Percentiles rank a stretch among this genome's conserved stretches.
Conservation (phyloP, 2,888 invertebrate species). For the Megamerina dolium region DNA sequence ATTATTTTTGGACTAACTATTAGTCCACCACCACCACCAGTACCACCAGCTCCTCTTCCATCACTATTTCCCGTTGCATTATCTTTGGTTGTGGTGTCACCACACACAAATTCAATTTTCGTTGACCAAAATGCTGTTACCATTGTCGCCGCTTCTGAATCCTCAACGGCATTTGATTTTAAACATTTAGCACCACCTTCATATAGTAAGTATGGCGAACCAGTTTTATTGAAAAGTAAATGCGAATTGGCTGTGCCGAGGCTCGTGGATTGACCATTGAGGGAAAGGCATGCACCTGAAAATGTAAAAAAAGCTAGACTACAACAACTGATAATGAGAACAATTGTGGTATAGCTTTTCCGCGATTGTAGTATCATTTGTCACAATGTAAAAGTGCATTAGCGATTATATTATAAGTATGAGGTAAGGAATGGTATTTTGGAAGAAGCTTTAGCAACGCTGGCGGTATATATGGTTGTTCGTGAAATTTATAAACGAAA, state of each 20-base stretch:
- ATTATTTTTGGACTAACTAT: conserved; percentile 39
- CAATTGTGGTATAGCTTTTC: no score
- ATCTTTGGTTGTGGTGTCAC: conserved; percentile 35
- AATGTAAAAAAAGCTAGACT: background rate
- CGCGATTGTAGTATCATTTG: no score
- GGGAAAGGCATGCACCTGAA: conserved; percentile 40
- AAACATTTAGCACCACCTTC: conserved; percentile 39
- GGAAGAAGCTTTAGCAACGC: no score
- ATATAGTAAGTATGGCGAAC: conserved; percentile 46
- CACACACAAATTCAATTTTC: conserved; percentile 49
- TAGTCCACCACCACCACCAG: conserved; percentile 16
- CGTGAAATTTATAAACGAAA: no score
- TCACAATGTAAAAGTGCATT: no score
- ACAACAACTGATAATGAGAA: no score
- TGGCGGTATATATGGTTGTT: no score
- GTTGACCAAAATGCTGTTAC: conserved; percentile 39
- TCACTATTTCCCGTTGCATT: conserved; percentile 16
- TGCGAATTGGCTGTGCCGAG: conserved; percentile 40
- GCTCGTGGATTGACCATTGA: conserved; percentile 35
- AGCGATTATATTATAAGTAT: no score
- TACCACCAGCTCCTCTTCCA: conserved; percentile 6
- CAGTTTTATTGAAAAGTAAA: conserved; percentile 44
- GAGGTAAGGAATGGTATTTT: no score
- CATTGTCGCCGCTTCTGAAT: conserved; percentile 17
- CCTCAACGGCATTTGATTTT: conserved; percentile 9